phyloP scores from a whole-genome alignment of 2,797 vertebrate species.

The Pangasius larnaudii region DNA sequence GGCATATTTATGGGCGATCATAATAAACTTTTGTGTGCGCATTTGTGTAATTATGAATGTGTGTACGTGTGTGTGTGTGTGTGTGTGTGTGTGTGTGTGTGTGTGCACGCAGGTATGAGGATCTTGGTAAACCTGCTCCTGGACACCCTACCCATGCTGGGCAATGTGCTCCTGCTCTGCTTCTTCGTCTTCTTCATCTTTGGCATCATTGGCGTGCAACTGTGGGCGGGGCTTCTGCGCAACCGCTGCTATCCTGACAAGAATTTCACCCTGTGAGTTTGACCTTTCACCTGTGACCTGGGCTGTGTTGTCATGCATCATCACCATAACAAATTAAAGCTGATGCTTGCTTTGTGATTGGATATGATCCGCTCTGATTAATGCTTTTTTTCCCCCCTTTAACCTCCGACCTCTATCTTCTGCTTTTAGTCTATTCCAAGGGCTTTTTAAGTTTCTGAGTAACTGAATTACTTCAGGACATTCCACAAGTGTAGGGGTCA shows the following conservation, averaged over 20 bases:
- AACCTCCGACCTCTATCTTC: neutral
- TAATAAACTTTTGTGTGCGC: neutral
- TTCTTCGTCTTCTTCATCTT: conserved; percentile 93
- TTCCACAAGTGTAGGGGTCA: too few relatives aligned
- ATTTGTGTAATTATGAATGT: conserved; percentile 18
- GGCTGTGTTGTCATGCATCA: neutral
- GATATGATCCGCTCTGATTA: neutral
- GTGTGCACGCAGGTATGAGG: conserved; percentile 73
- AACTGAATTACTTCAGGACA: neutral
- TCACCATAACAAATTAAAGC: neutral
- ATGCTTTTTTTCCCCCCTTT: neutral
- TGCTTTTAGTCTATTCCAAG: neutral
- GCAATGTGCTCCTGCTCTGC: conserved; percentile 86
- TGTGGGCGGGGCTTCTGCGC: conserved; percentile 86
- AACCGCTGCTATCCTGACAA: conserved; percentile 63
- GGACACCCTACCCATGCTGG: conserved; percentile 87
- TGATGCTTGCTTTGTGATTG: neutral
- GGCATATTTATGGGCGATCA: neutral
- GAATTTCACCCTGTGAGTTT: conserved; percentile 63
- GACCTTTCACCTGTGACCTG: neutral
- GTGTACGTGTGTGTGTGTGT: conserved; percentile 12
- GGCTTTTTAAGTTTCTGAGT: neutral
- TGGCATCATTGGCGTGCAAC: conserved; percentile 86
- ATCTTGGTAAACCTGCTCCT: conserved; percentile 88
- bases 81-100: conserved; percentile 16